These are phyloP conservation scores for Dicaeum eximium DNA, from an alignment of 2,113 vertebrate genomes.

Conservation along the genomic window DNA sequence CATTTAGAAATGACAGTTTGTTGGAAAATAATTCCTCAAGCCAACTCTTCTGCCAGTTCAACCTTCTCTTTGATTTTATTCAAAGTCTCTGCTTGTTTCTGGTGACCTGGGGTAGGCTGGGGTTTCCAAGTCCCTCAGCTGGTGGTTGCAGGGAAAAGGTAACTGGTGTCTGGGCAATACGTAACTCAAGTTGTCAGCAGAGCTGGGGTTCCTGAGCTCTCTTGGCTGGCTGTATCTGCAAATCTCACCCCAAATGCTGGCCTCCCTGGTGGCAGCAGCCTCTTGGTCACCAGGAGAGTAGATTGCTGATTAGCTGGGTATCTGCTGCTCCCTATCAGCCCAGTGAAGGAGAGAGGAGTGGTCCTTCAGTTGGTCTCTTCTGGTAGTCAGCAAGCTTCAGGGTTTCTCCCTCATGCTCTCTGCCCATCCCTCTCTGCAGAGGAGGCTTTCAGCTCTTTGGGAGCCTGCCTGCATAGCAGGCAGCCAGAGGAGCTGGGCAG, in stretches of 20 bases:
- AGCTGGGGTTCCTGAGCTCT: neutral
- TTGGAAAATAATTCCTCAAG: neutral
- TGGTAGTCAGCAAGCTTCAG: neutral
- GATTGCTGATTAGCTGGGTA: neutral
- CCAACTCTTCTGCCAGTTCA: neutral
- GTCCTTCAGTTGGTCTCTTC: fast-evolving
- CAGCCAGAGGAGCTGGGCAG: neutral
- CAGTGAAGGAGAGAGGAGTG: fast-evolving
- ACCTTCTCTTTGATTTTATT: neutral
- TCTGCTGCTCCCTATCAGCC: neutral
- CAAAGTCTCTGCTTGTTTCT: neutral
- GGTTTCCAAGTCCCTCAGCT: neutral
- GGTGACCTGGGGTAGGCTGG: neutral
- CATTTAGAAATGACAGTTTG: neutral
- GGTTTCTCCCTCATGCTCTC: neutral
- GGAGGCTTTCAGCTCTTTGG: neutral
- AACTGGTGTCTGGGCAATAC: neutral
- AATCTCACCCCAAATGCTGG: neutral
- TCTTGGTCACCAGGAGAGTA: neutral
- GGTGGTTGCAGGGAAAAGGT: neutral
- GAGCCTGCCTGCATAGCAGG: neutral
- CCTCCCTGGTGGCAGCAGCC: neutral
- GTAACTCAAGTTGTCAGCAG: fast-evolving
- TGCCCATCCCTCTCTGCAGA: neutral
- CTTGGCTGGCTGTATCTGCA: neutral